Evolutionary conservation across 1,140 invertebrate genomes (phyloP), one percentile per base, ranked within the genome.

Genomic region (Proales similis): DNA sequence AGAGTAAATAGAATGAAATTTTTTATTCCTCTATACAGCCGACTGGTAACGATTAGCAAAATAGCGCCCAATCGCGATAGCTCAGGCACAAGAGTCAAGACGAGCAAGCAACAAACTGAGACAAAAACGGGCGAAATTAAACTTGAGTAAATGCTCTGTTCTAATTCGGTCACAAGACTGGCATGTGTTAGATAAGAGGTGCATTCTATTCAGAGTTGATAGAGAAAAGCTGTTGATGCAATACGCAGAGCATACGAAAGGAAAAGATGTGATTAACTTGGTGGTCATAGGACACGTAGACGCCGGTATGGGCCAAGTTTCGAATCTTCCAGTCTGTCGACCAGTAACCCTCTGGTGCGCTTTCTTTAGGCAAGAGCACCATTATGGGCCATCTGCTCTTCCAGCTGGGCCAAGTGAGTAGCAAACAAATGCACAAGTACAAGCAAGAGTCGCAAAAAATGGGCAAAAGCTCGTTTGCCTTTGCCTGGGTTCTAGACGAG

Each of bases 401-500:
- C 70, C 72, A 79, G 68, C 74, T 96, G 17, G 92, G 91, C 14
- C 84, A 87, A 74, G 88, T 99, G 1, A 85, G 86, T 32, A 84
- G 90, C 68, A 86, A 85, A 71, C 81, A 84, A 0, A 88, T 99
- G 81, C 91, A 96, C 73, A 96, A 95, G 74, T 93, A 94, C 81
- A 91, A 96, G 73, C 88, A 91, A 70, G 93, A 99, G 69, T 93
- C 93, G 48, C 89, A 90, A 71, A 96, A 97, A 74, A 76, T 92
- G 66, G 95, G 95, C 0, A 99, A 99, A 77, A 88, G 93, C 66
- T 94, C 90, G 42, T 99, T 98, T 70, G 86, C 89, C 77, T 98
- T 89, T 79, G 94, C 94, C 12, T 99, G 94, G 94, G 89, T 98
- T 7, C 77, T 99, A n/a, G 95, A 99, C 79, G 91, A 97, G 79